A percentile compares a stretch with the other conserved stretches of the same genome.
These are phyloP conservation scores for Neolamprologus falcicula DNA, from an alignment of 2,113 vertebrate genomes.

Conservation along the genomic window DNA sequence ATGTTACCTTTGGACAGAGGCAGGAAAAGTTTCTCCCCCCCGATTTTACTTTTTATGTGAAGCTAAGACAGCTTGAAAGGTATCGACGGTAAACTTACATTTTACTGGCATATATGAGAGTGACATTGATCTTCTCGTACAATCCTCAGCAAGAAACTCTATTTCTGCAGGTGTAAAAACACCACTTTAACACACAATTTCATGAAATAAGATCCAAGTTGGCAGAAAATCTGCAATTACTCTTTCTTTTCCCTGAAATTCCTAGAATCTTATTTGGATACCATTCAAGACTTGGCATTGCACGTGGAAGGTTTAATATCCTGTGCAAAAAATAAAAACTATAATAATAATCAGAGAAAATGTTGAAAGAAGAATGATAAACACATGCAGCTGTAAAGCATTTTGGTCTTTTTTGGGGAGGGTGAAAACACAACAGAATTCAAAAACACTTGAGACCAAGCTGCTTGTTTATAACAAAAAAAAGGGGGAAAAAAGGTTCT, in stretches of 20 bases:
- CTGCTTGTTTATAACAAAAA: not conserved
- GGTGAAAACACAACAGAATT: not conserved
- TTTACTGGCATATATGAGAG: not conserved
- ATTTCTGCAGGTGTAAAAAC: not conserved
- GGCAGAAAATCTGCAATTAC: not conserved
- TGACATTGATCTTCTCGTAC: not conserved
- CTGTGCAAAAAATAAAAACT: not conserved
- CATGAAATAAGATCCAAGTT: not conserved
- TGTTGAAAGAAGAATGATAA: not conserved
- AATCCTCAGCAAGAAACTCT: not conserved
- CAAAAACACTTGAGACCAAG: not conserved
- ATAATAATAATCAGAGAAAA: not conserved
- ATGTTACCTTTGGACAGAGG: not conserved
- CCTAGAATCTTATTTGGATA: not conserved
- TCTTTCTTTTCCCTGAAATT: not conserved
- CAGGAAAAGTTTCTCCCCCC: not conserved
- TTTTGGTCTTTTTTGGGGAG: not conserved
- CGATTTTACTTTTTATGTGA: not conserved
- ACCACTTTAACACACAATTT: not conserved
- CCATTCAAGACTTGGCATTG: not conserved
- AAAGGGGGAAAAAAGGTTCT: not conserved
- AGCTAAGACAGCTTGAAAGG: not conserved
- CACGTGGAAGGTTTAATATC: not conserved
- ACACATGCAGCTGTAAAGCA: not conserved
- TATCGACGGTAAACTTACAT: not conserved